A percentile compares a stretch with the other conserved stretches of the same genome.
phyloP scores from a whole-genome alignment of 2,888 invertebrate genomes.

The Metellina segmentata region DNA sequence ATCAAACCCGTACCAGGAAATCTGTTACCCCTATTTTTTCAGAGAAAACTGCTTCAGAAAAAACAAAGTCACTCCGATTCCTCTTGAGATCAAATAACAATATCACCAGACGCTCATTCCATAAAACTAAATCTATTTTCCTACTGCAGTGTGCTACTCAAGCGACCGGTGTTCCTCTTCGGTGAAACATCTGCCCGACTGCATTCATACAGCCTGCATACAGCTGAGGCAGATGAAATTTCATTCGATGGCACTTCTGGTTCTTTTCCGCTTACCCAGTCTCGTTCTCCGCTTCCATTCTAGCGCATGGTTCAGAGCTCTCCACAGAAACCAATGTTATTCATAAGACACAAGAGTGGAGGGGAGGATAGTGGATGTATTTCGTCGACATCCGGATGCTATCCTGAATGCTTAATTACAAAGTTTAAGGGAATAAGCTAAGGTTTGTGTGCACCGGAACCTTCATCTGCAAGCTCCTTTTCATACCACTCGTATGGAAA shows the following conservation, averaged over 20 bases:
- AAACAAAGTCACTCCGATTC: too few species aligned
- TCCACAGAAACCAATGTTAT: conserved; percentile 25
- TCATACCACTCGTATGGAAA: not conserved
- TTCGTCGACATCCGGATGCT: not conserved
- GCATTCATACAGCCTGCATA: too few species aligned
- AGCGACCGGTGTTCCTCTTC: too few species aligned
- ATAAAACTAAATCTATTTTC: too few species aligned
- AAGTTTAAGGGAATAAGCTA: conserved; percentile 24
- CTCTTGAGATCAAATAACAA: too few species aligned
- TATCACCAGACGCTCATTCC: too few species aligned
- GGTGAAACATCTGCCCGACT: too few species aligned
- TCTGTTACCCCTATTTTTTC: too few species aligned
- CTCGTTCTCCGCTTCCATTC: not conserved
- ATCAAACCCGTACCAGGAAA: too few species aligned
- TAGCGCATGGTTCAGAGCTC: not conserved
- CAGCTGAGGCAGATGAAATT: too few species aligned
- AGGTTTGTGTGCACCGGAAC: not conserved
- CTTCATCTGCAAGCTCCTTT: not conserved
- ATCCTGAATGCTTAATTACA: conserved; percentile 47
- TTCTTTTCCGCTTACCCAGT: conserved; percentile 8
- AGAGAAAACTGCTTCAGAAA: too few species aligned
- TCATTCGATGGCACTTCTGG: not conserved
- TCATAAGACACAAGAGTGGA: conserved; percentile 24
- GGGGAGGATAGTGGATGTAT: not conserved
- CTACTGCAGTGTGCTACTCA: too few species aligned